Evolutionary conservation across 1,140 invertebrate species (phyloP).

Genomic region (Adelges cooleyi): DNA sequence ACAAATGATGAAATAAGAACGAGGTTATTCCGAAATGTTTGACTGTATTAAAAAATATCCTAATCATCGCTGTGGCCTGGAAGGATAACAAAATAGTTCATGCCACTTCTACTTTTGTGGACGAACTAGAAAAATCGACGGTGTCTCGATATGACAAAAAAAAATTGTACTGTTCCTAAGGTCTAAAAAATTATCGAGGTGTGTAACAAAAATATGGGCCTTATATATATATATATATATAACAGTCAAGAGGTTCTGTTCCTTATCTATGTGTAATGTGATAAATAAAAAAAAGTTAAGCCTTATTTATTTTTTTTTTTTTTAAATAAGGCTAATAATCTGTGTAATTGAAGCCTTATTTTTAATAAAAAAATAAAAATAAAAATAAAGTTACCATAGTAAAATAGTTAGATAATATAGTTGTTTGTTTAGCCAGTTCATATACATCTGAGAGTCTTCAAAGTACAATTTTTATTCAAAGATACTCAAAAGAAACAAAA

Average conservation of each 20-base stretch:
- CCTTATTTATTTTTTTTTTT: too few relatives aligned
- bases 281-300: slow-evolving; percentile 33
- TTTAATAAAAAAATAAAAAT: too few relatives aligned
- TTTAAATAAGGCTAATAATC: too few relatives aligned
- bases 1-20: not conserved
- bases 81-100: not conserved
- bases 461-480: not conserved
- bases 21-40: not conserved
- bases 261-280: slow-evolving; percentile 20
- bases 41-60: not conserved
- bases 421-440: slow-evolving; percentile 35
- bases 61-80: not conserved
- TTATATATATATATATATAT: too few relatives aligned
- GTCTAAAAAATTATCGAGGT: too few relatives aligned
- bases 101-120: not conserved
- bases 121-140: not conserved
- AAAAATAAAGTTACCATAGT: too few relatives aligned
- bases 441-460: slow-evolving; percentile 34
- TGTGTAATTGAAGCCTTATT: too few relatives aligned
- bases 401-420: slow-evolving; percentile 41
- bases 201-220: too few relatives aligned
- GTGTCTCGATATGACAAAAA: not conserved
- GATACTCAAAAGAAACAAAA: not conserved
- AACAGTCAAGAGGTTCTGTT: slow-evolving; percentile 36
- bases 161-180: too few relatives aligned